Percentiles rank a stretch among this genome's conserved stretches.
Evolutionary conservation across 2,113 vertebrate genomes (phyloP).

Genomic region (Ptilonorhynchus violaceus): DNA sequence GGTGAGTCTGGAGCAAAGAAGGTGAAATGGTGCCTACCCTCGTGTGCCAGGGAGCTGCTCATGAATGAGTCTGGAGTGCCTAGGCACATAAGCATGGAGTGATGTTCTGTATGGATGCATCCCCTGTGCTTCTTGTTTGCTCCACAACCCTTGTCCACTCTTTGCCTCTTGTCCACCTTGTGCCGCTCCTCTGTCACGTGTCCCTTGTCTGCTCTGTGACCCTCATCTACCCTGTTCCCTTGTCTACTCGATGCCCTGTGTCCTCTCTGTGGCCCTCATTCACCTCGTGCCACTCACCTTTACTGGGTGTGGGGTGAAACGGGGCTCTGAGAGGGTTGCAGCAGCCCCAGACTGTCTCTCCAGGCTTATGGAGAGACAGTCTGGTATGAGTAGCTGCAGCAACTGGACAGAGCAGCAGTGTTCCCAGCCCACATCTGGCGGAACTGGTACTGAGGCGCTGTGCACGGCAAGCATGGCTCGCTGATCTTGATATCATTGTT

Average conservation of each 20-base stretch:
- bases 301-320: accelerated
- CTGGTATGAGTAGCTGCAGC: neutral
- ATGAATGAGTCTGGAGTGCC: accelerated
- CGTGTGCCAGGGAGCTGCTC: accelerated
- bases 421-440: accelerated
- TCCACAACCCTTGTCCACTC: no score
- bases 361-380: neutral
- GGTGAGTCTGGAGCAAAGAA: neutral
- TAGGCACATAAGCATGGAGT: accelerated
- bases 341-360: no score
- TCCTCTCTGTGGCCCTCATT: neutral
- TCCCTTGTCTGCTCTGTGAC: neutral
- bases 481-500: accelerated
- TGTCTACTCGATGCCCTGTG: accelerated
- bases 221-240: neutral
- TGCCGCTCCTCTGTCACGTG: neutral
- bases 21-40: neutral
- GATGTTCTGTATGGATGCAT: accelerated
- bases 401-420: accelerated
- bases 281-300: no score
- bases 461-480: accelerated
- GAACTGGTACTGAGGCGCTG: accelerated
- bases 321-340: neutral
- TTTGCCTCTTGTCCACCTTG: accelerated
- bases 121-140: neutral